These are phyloP conservation scores for Platygyra sinensis DNA, from an alignment of 64 coral and sea anemone genomes.

Conservation along the genomic window DNA sequence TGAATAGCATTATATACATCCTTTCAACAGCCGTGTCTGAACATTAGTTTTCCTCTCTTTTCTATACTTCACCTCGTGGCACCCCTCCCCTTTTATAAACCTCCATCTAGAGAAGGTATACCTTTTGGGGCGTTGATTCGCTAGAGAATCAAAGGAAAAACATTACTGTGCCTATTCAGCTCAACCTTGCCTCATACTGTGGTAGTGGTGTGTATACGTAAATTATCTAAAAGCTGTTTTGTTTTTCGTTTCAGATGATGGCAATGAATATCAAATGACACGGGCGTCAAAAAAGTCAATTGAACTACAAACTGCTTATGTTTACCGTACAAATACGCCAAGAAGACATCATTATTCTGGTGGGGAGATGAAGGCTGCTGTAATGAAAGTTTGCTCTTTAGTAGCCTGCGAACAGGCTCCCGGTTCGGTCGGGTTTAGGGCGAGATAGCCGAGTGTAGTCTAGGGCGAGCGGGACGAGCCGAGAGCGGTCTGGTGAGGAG, in stretches of 20 bases:
- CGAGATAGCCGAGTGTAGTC: no score
- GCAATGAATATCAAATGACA: conserved; percentile 11
- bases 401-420: no score
- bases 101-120: no score
- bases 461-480: no score
- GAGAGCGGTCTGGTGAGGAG: no score
- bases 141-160: neutral
- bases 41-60: no score
- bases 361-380: neutral
- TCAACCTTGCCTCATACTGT: no score
- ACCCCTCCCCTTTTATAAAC: no score
- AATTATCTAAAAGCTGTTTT: neutral
- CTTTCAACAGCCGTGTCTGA: no score
- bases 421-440: no score
- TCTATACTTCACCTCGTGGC: no score
- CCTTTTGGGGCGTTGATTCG: neutral
- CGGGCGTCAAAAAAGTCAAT: conserved; percentile 48
- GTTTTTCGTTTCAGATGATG: neutral
- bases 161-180: no score
- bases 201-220: neutral
- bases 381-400: neutral
- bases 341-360: conserved; percentile 64
- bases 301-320: conserved; percentile 64
- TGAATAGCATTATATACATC: neutral
- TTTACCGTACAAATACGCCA: conserved; percentile 49